These are phyloP conservation scores for Capitella teleta DNA, from an alignment of 1,140 invertebrate genomes.

Conservation along the genomic window DNA sequence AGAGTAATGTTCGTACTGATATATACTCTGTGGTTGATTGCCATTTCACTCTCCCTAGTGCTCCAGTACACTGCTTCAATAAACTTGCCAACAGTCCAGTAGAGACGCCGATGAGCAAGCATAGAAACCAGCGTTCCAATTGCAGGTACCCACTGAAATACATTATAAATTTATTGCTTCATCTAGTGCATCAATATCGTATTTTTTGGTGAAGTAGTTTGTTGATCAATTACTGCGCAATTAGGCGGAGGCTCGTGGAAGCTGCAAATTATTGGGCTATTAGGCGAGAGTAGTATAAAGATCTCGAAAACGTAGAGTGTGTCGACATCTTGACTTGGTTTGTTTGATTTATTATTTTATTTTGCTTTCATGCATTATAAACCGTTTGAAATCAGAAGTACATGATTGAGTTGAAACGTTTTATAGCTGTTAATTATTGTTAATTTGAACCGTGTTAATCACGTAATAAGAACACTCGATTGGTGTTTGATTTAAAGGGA, in stretches of 20 bases:
- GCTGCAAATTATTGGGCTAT: not conserved
- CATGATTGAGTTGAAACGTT: too few relatives aligned
- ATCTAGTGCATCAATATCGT: not conserved
- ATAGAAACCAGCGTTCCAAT: constrained; percentile 4
- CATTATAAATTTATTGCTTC: not conserved
- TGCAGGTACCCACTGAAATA: not conserved
- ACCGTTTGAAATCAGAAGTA: too few relatives aligned
- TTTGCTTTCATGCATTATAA: too few relatives aligned
- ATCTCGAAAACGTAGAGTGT: not conserved
- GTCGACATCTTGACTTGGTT: too few relatives aligned
- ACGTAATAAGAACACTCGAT: too few relatives aligned
- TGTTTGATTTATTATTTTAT: too few relatives aligned
- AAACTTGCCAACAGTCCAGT: constrained; percentile 4
- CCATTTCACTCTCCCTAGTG: constrained; percentile 3
- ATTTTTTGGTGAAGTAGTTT: not conserved
- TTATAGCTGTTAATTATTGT: too few relatives aligned
- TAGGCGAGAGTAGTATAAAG: not conserved
- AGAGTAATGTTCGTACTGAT: not conserved
- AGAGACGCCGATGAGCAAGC: constrained; percentile 6
- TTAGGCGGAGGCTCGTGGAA: not conserved
- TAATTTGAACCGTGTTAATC: too few relatives aligned
- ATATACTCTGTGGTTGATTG: not conserved
- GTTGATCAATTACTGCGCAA: not conserved
- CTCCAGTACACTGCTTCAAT: constrained; percentile 6
- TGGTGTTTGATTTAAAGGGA: too few relatives aligned